Evolutionary conservation across 2,797 vertebrate species (phyloP), one percentile per base, ranked within the genome.

Genomic region (Glyptemys insculpta): DNA sequence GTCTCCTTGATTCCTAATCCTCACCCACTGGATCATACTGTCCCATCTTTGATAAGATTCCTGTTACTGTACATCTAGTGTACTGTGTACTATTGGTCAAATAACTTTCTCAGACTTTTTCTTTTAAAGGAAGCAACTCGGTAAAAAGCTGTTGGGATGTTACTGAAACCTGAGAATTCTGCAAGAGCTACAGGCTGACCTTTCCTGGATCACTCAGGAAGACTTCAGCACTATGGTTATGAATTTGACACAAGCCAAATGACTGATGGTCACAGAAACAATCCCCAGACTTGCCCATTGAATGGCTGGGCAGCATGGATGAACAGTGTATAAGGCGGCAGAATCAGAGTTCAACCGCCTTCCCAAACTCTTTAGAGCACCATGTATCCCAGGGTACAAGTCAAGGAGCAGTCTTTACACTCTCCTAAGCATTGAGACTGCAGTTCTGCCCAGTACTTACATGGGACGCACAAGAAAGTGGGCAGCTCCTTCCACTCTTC

Each of bases 131-230:
- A 49, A 82, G 56, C 21, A 74, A 41, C 12, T 25, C 23, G 25
- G 34, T 57, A 41, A 82, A 82, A 87, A 56, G 37, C 34, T 79
- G 54, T 72, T 53, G 72, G 7, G 49, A 25, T 52, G n/a, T 88
- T 81, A 80, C 29, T 44, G 65, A 53, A 44, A 37, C n/a, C 29
- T n/a, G 27, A 79, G 59, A 50, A 65, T 50, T 57, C 84, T 80
- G 47, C 92, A 89, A 94, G 94, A 92, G 72, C 12, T 31, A 25
- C 79, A 81, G 87, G 92, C 89, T 94, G 95, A 41, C 3, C 83
- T 95, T 96, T 94, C 87, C 96, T 86, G 91, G 79, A 85, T 91
- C 72, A 44, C 81, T 91, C 83, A 74, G 56, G 81, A 92, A 89
- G 88, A 93, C 34, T 50, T 84, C 0, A 94, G 81, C 88, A 88